Percentiles rank a stretch among this genome's conserved stretches.
Evolutionary conservation across 2,113 vertebrate genomes (phyloP).

Genomic region (Nyctereutes procyonoides): DNA sequence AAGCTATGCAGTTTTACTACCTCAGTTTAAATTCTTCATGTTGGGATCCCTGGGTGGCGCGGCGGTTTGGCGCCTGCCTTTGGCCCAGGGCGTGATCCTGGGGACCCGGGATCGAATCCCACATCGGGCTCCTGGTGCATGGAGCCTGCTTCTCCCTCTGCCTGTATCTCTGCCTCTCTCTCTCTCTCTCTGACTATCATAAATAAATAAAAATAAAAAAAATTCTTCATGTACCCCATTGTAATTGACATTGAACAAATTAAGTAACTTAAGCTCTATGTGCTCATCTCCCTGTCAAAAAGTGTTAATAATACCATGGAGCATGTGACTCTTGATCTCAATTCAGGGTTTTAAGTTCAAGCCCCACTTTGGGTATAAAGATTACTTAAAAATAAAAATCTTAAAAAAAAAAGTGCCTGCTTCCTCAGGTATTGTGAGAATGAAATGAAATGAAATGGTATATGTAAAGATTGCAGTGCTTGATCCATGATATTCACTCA

Average conservation of each 20-base stretch:
- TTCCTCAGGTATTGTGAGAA: neutral
- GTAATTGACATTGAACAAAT: neutral
- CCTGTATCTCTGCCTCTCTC: no score
- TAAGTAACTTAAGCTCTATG: neutral
- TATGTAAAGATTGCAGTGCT: neutral
- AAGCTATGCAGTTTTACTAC: neutral
- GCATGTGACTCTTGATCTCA: neutral
- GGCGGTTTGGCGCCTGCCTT: no score
- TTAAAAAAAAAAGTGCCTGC: neutral
- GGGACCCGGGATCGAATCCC: no score
- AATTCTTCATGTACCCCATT: neutral
- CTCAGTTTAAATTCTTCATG: neutral
- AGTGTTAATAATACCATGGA: neutral
- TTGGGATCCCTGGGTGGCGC: no score
- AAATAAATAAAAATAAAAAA: no score
- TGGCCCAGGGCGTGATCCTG: no score
- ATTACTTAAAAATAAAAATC: neutral
- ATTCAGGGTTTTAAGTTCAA: neutral
- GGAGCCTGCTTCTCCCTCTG: no score
- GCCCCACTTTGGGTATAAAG: neutral
- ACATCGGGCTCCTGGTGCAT: no score
- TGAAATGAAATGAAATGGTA: conserved; percentile 8
- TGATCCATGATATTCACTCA: neutral
- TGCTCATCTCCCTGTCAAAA: neutral
- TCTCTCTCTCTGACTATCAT: no score